phyloP scores from a whole-genome alignment of 2,113 vertebrate species.

The Chloropsis cyanopogon region DNA sequence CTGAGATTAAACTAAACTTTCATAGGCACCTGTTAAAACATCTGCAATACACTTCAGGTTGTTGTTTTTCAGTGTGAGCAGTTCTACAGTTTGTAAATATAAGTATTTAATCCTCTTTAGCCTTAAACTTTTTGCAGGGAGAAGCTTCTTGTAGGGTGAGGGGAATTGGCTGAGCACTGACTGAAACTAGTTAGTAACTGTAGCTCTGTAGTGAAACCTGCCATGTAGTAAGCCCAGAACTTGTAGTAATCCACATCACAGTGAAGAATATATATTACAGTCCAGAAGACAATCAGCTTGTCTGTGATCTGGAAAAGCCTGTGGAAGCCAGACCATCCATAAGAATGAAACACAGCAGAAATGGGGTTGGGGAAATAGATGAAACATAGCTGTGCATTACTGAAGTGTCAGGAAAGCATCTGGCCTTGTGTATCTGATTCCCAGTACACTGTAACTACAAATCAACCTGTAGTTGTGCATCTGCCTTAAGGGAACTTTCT shows the following conservation, averaged over 20 bases:
- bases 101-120: not conserved
- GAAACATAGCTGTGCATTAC: not conserved
- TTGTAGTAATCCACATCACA: not conserved
- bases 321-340: not conserved
- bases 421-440: not conserved
- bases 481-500: not conserved
- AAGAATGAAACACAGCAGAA: not conserved
- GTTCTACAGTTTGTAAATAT: not conserved
- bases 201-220: not conserved
- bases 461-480: not conserved
- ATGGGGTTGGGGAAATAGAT: not conserved
- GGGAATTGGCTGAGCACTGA: not conserved
- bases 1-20: not conserved
- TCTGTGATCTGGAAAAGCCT: not conserved
- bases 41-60: not conserved
- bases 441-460: fast-evolving
- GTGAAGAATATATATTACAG: not conserved
- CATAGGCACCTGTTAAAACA: not conserved
- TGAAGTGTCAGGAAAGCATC: not conserved
- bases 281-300: not conserved
- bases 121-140: not conserved
- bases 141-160: not conserved
- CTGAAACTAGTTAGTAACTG: not conserved
- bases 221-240: not conserved
- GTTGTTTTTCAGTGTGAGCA: not conserved